Base-by-base conservation (phyloP, 2,888 invertebrate species). In the Ophion costatus region DNA sequence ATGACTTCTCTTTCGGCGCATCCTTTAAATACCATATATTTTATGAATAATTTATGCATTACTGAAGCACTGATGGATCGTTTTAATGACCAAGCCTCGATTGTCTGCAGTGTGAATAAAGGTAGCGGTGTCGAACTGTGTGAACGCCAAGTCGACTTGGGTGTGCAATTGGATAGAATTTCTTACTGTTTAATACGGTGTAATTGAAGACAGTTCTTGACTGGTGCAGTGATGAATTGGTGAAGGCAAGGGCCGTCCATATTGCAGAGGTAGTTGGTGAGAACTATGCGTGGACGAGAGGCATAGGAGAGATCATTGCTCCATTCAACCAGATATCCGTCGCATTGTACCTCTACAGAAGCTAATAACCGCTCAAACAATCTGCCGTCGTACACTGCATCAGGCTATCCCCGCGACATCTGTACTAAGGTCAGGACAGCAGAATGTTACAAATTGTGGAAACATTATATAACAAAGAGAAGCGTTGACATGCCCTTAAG, bases 101-200 rank as follows among this genome's bases (percentile, higher is more conserved):
- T 29, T 29, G 2, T 29, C 29, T 29, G 4, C 29, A 29, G 29
- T 29, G 29, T 4, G 29, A 29, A 29, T 29, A 29, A 29, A 29
- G 29, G 29, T 29, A 29, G 2, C 4, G 29, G 29, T 4, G 29
- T 29, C 29, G 4, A 29, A 29, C 29, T 4, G 29, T 29, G 29
- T 29, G 4, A 29, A 4, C 2, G 3, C 29, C 29, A 29, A 29
- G 29, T 29, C 29, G 29, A 29, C 29, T 29, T 29, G 29, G 29
- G 29, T 29, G 29, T 81, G 56, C 45, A 51, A 79, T 71, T 61
- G 42, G 22, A 69, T 51, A 61, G 74, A 73, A 84, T 85, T 85
- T 88, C 92, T 93, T 92, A 93, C 93, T 93, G 90, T 91, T 91
- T 93, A 82, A 93, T 90, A 82, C 92, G 92, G 79, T 90, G 91